Evolutionary conservation across 2,797 vertebrate species (phyloP), one percentile per base, ranked within the genome.

Genomic region (Microchirus variegatus): DNA sequence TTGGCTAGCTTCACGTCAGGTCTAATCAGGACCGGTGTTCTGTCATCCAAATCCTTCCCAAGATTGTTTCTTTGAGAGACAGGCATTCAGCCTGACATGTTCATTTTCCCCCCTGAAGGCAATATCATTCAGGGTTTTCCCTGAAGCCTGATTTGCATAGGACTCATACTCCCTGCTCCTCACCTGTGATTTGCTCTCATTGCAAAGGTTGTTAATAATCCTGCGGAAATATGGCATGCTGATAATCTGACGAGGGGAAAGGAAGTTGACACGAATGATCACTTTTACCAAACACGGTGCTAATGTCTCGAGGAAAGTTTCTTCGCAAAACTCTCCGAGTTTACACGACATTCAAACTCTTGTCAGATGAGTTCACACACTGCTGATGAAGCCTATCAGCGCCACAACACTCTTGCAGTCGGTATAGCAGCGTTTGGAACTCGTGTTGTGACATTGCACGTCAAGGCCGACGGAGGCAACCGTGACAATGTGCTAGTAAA

Each of bases 21-120:
- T 84, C 82, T 83, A 73, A 89, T 85, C 87, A 82, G 77, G 63
- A 61, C 73, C 57, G 70, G 76, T 84, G 83, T 80, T 87, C 88
- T 67, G 85, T 78, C 85, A 87, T 85, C 87, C 81, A 85, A 75
- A 80, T 84, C 75, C 74, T 78, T 56, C 48, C 1, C 7, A 48
- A 84, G 82, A 81, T 85, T 87, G 82, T 87, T 84, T 77, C 67
- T 59, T 64, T 85, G 74, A 78, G 67, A 80, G 81, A 81, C 71
- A 61, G 70, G 64, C 76, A 50, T 68, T 62, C 73, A 51, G 41
- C 62, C 67, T 82, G 80, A 84, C 83, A 70, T 76, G 62, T 83
- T 85, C 78, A 82, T 82, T 73, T 75, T 56, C 55, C 66, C 58
- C 66, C 54, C 70, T n/a, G 53, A 71, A 80, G 80, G 58, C 77